These are phyloP conservation scores for Phyllotreta cruciferae DNA, from an alignment of 2,888 invertebrate species.

Conservation along the genomic window DNA sequence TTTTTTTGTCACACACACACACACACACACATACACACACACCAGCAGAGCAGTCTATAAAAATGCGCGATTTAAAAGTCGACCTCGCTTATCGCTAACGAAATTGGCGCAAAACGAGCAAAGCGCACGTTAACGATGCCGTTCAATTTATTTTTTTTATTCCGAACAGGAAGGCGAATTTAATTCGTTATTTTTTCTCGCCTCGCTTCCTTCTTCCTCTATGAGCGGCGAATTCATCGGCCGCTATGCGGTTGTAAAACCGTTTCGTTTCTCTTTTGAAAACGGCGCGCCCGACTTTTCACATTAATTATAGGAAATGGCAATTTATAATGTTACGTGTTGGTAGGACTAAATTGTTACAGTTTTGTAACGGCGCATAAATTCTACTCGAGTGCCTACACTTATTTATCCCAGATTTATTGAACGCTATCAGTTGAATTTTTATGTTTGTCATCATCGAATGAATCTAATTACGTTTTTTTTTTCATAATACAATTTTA, in stretches of 20 bases:
- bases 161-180: slow-evolving; percentile 22
- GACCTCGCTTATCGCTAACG: slow-evolving; percentile 18
- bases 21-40: background rate
- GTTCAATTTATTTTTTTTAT: slow-evolving; percentile 19
- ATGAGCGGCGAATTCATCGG: slow-evolving; percentile 1
- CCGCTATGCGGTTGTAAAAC: slow-evolving; percentile 1
- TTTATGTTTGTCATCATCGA: too few species aligned
- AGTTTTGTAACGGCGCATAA: too few species aligned
- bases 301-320: slow-evolving; percentile 7
- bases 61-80: slow-evolving; percentile 18
- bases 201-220: slow-evolving; percentile 7
- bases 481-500: too few species aligned
- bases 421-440: too few species aligned
- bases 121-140: slow-evolving; percentile 19
- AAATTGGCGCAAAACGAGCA: slow-evolving; percentile 29
- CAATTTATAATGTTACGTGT: slow-evolving; percentile 10
- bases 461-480: too few species aligned
- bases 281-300: background rate
- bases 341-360: background rate
- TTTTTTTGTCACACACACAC: slow-evolving; percentile 18
- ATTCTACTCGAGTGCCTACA: too few species aligned
- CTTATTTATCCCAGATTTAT: too few species aligned
- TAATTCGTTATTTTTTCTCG: background rate
- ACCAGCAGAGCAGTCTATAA: slow-evolving; percentile 25
- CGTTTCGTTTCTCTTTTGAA: slow-evolving; percentile 1